Conservation (phyloP, 30 jellyfish, hydroid and myxozoan species). For the Hydractinia echinata region DNA sequence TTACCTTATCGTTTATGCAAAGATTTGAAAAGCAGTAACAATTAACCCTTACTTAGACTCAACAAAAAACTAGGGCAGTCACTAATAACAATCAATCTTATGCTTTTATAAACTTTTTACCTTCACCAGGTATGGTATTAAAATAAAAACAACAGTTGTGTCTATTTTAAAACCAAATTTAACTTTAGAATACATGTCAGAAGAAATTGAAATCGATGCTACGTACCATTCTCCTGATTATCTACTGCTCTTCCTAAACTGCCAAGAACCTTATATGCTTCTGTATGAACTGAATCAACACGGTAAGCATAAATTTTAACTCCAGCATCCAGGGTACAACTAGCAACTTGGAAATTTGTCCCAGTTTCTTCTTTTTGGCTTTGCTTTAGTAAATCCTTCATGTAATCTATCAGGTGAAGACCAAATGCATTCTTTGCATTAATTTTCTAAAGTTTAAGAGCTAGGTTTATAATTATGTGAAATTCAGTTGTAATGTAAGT, state of each 20-base stretch:
- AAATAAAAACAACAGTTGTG: too few species aligned
- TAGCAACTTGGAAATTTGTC: conserved; percentile 85
- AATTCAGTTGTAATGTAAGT: neutral
- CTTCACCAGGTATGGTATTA: too few species aligned
- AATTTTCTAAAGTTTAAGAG: conserved; percentile 60
- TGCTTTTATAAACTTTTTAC: too few species aligned
- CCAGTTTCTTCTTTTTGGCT: conserved; percentile 69
- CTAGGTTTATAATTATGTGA: neutral
- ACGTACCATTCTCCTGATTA: conserved; percentile 15
- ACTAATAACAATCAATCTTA: too few species aligned
- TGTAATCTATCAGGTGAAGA: conserved; percentile 86
- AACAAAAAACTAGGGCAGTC: too few species aligned
- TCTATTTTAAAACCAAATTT: too few species aligned
- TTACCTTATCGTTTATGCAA: too few species aligned
- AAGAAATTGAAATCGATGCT: neutral
- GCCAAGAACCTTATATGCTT: conserved; percentile 84
- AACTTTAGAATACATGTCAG: too few species aligned
- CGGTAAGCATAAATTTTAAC: conserved; percentile 93
- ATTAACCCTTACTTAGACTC: too few species aligned
- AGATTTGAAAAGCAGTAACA: too few species aligned
- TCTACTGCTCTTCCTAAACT: conserved; percentile 69
- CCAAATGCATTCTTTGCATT: conserved; percentile 96
- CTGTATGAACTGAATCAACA: conserved; percentile 93
- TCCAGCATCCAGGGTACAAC: conserved; percentile 98
- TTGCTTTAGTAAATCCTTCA: conserved; percentile 70